These are phyloP conservation scores for Muricea muricata DNA, from an alignment of 92 coral and sea anemone species.

Conservation along the genomic window DNA sequence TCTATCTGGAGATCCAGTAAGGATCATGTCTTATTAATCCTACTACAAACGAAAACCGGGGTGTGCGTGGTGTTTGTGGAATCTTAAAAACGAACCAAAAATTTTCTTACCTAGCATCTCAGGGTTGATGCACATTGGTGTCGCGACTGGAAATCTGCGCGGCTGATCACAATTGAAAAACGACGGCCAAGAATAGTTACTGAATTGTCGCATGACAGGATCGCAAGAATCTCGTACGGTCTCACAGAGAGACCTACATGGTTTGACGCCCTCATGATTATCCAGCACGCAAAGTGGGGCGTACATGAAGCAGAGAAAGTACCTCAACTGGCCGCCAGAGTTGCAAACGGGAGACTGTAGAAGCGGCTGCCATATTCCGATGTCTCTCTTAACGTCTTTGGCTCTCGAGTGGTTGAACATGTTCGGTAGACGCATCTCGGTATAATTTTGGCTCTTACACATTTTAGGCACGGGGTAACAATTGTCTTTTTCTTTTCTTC, in stretches of 20 bases:
- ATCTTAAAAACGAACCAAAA: constrained; percentile 18
- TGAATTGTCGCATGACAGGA: constrained; percentile 66
- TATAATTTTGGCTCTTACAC: constrained; percentile 11
- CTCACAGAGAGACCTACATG: constrained; percentile 75
- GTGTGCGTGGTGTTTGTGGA: too few relatives aligned
- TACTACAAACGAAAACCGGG: too few relatives aligned
- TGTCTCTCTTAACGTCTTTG: not conserved
- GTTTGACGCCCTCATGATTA: constrained; percentile 49
- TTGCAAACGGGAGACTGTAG: constrained; percentile 15
- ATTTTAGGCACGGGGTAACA: constrained; percentile 6
- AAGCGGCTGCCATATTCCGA: not conserved
- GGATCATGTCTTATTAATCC: too few relatives aligned
- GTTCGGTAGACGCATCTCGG: constrained; percentile 24
- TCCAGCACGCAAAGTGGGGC: constrained; percentile 89
- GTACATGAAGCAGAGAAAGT: constrained; percentile 79
- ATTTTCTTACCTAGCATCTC: not conserved
- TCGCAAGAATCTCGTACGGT: constrained; percentile 67
- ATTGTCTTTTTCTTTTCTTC: too few relatives aligned
- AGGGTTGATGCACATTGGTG: constrained; percentile 13
- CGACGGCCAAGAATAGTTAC: constrained; percentile 73
- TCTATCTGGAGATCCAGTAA: too few relatives aligned
- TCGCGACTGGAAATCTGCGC: not conserved
- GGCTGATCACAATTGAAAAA: constrained; percentile 30
- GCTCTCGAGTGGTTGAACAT: constrained; percentile 34
- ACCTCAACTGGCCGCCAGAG: constrained; percentile 44